Conservation (phyloP, 2,113 vertebrate species). For the Aptenodytes forsteri region DNA sequence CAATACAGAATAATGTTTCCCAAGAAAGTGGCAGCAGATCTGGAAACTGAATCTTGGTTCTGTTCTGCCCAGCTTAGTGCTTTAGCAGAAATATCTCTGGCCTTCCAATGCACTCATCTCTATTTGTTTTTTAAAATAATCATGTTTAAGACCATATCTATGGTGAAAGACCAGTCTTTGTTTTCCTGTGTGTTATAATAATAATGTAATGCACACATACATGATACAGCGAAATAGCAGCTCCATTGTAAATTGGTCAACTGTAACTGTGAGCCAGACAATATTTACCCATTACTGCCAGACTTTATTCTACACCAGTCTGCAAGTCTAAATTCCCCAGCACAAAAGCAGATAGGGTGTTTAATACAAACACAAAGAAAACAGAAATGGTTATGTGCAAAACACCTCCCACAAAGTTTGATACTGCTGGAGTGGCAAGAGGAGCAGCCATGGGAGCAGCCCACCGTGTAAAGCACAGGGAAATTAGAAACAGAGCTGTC, state of each 20-base stretch:
- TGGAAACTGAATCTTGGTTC: neutral
- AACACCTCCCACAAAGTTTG: neutral
- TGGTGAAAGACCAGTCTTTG: neutral
- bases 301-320: neutral
- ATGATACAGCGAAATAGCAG: neutral
- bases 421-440: neutral
- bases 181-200: neutral
- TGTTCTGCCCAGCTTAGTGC: neutral
- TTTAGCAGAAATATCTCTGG: neutral
- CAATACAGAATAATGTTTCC: neutral
- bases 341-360: neutral
- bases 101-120: neutral
- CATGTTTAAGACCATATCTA: neutral
- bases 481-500: conserved; percentile 20
- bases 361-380: neutral
- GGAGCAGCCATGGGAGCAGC: neutral
- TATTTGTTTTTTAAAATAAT: neutral
- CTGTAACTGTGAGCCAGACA: neutral
- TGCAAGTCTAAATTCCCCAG: neutral
- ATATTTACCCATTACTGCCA: neutral
- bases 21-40: neutral
- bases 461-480: neutral
- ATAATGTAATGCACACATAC: neutral
- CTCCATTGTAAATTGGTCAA: neutral
- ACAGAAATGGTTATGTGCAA: neutral